Base-by-base conservation (phyloP, 2,888 invertebrate genomes). In the Sicus ferrugineus region DNA sequence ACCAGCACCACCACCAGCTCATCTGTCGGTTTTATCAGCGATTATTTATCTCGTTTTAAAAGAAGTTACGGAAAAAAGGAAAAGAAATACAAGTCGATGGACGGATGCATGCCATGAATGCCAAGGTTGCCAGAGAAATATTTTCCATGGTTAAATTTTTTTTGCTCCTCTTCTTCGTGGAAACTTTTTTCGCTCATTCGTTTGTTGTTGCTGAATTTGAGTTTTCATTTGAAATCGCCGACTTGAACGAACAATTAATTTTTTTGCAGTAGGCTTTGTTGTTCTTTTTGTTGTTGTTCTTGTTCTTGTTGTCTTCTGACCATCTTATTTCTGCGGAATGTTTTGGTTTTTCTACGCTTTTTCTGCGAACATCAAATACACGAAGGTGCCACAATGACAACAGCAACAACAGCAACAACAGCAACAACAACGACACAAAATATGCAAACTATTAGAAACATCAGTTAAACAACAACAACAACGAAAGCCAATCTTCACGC, bases 371-470 rank as follows among this genome's bases (percentile, higher is more conserved):
- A 14, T 19, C n/a, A 7, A 63, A 16, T 56, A 56, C n/a, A 28
- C 56, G 28, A 56, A 56, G 26, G 16, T 16, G 11, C 23, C 11
- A 26, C 56, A 56, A 56, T 28, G n/a, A 38, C 52, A 63, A 46
- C 14, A 19, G 21, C 23, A 34, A 16, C 3, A 9, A 31, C 19
- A 63, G 31, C 31, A 63, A 50, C n/a, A 50, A 52, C 19, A 21
- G 14, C 19, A 52, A 52, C 14, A 52, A 11, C 50, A 30, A 28
- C 31, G 50, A 34, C n/a, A 50, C 21, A 21, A 65, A 54, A 65
- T 65, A 58, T 67, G 67, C 58, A 67, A 67, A 67, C 56, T 58
- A 67, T 67, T 58, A 19, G 19, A 19, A 28, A 30, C 34, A 50
- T 19, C 28, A 64, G 9, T n/a, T n/a, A n/a, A n/a, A n/a, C n/a